Conservation (phyloP, 1,140 invertebrate species). For the Lutraria rhynchaena region DNA sequence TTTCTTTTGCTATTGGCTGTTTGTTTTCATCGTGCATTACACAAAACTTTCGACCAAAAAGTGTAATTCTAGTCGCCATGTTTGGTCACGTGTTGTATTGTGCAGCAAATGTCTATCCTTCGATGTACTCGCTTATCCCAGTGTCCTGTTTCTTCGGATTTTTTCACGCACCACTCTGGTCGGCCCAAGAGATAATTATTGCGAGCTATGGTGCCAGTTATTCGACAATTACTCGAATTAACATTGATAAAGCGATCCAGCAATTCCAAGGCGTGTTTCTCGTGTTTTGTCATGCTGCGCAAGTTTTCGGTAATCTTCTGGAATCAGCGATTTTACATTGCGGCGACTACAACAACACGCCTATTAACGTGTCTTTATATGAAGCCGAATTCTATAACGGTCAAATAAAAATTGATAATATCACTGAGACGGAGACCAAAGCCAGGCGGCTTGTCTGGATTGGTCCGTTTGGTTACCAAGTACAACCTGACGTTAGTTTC, state of each 20-base stretch:
- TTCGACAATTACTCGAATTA: constrained; percentile 61
- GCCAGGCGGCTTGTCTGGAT: constrained; percentile 39
- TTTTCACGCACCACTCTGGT: constrained; percentile 67
- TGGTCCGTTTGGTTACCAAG: constrained; percentile 54
- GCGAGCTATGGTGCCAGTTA: constrained; percentile 69
- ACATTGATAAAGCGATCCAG: constrained; percentile 66
- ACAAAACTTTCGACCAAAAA: constrained; percentile 68
- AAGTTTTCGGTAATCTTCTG: constrained; percentile 67
- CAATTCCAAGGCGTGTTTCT: constrained; percentile 70
- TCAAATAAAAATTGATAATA: constrained; percentile 50
- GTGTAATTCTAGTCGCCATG: constrained; percentile 65
- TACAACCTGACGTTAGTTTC: constrained; percentile 43
- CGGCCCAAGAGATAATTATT: constrained; percentile 66
- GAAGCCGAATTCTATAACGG: constrained; percentile 2
- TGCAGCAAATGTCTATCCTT: constrained; percentile 66
- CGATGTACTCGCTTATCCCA: constrained; percentile 63
- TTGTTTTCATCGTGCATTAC: constrained; percentile 64
- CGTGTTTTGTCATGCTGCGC: constrained; percentile 68
- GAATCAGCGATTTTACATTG: constrained; percentile 61
- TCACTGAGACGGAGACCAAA: constrained; percentile 12
- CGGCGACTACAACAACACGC: constrained; percentile 48
- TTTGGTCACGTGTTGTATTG: constrained; percentile 67
- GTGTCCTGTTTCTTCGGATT: constrained; percentile 65
- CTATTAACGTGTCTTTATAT: constrained; percentile 21
- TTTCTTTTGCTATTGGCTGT: constrained; percentile 66